Percentiles rank a stretch among this genome's conserved stretches.
phyloP scores from a whole-genome alignment of 2,888 invertebrate species.

The Ephialtes manifestator region DNA sequence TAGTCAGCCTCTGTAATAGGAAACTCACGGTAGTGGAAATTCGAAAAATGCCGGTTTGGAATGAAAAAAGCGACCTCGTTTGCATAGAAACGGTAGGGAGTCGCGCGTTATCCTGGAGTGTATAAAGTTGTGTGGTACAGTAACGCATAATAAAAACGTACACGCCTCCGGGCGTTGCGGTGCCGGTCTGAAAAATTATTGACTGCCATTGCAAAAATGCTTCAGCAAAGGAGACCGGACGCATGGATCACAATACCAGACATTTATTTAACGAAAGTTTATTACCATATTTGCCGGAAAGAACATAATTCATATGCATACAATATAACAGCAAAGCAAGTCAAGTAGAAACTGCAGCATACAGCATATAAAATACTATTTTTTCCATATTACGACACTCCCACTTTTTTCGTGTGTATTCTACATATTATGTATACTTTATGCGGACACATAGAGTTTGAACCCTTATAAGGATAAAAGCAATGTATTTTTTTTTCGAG shows the following conservation, averaged over 20 bases:
- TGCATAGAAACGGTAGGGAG: conserved; percentile 23
- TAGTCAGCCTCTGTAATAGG: background rate
- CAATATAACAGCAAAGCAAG: background rate
- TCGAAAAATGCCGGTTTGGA: background rate
- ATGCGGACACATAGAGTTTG: background rate
- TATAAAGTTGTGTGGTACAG: background rate
- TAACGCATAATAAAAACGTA: conserved; percentile 38
- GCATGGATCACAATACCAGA: background rate
- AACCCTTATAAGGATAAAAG: background rate
- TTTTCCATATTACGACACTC: background rate
- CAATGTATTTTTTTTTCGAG: conserved; percentile 1
- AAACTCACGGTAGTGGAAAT: background rate
- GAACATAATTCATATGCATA: background rate
- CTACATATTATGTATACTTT: background rate
- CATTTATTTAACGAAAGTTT: background rate
- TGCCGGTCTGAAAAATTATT: conserved; percentile 18
- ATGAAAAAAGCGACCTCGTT: conserved; percentile 16
- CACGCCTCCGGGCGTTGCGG: conserved; percentile 1
- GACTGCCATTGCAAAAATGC: background rate
- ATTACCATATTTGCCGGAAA: background rate
- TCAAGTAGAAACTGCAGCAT: background rate
- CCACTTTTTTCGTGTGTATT: background rate
- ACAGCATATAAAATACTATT: background rate
- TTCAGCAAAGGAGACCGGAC: background rate
- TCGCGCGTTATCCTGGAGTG: background rate